A percentile compares a stretch with the other conserved stretches of the same genome.
Conservation (phyloP, 2,888 invertebrate genomes). For the Spicauda simplicius region DNA sequence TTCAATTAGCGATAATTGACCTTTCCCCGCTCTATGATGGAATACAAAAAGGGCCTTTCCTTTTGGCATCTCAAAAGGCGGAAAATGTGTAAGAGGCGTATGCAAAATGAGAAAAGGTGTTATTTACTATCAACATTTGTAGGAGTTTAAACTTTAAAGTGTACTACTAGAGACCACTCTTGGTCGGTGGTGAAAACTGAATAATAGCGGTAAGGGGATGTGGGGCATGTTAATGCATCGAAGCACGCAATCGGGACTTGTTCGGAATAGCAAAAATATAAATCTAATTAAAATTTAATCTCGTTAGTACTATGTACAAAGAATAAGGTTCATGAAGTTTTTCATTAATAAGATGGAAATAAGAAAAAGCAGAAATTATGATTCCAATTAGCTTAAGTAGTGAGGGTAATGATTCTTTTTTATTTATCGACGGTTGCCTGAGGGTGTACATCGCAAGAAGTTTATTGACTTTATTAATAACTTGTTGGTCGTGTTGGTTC, state of each 20-base stretch:
- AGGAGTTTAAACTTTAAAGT: not conserved
- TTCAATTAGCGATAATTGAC: constrained; percentile 34
- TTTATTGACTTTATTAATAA: not conserved
- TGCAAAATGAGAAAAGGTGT: constrained; percentile 20
- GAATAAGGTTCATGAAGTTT: not conserved
- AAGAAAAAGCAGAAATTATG: not conserved
- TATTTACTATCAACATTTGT: constrained; percentile 7
- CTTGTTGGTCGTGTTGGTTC: too few species aligned
- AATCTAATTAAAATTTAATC: constrained; percentile 21
- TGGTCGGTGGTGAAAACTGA: not conserved
- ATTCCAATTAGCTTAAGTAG: constrained; percentile 13
- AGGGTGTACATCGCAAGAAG: not conserved
- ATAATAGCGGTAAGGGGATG: constrained; percentile 18
- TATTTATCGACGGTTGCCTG: not conserved
- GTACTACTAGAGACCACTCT: not conserved
- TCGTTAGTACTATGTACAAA: constrained; percentile 10
- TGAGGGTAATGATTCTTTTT: constrained; percentile 14
- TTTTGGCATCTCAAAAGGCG: constrained; percentile 28
- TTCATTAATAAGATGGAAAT: not conserved
- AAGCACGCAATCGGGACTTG: constrained; percentile 8
- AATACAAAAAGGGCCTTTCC: constrained; percentile 28
- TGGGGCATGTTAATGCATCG: constrained; percentile 12
- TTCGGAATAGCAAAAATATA: constrained; percentile 16
- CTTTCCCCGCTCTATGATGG: constrained; percentile 18
- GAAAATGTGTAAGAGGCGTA: constrained; percentile 25